Conservation (phyloP, 2,113 vertebrate genomes). For the Callorhinus ursinus region DNA sequence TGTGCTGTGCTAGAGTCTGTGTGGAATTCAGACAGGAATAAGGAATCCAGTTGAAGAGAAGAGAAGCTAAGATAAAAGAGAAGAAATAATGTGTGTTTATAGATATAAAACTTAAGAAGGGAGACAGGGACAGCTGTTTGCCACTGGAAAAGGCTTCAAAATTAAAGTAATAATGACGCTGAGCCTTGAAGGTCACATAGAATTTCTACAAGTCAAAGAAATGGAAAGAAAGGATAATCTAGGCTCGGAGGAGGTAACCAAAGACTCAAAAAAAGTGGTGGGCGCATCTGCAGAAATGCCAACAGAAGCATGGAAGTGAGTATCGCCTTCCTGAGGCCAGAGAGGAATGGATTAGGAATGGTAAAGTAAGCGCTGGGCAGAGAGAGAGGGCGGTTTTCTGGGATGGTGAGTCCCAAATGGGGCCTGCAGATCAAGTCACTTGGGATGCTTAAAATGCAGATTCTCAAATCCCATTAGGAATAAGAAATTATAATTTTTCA, state of each 20-base stretch:
- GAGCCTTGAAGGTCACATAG: neutral
- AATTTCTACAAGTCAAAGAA: neutral
- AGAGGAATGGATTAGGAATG: neutral
- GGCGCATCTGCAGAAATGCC: neutral
- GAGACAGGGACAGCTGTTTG: neutral
- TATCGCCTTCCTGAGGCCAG: neutral
- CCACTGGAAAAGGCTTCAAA: neutral
- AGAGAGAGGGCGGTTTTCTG: neutral
- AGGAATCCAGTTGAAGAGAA: neutral
- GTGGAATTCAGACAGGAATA: neutral
- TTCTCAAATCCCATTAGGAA: neutral
- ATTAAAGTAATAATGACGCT: too few species aligned
- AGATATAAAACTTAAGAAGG: neutral
- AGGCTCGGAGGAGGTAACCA: neutral
- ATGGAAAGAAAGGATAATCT: neutral
- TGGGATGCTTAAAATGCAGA: neutral
- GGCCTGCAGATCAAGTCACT: neutral
- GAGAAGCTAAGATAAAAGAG: neutral
- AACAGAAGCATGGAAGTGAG: neutral
- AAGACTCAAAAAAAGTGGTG: neutral
- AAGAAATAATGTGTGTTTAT: neutral
- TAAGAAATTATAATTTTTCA: neutral
- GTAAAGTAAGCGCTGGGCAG: neutral
- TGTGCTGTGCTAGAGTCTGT: neutral
- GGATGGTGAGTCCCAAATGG: neutral